These are phyloP conservation scores for Germaria angustata DNA, from an alignment of 2,888 invertebrate genomes.

Conservation along the genomic window DNA sequence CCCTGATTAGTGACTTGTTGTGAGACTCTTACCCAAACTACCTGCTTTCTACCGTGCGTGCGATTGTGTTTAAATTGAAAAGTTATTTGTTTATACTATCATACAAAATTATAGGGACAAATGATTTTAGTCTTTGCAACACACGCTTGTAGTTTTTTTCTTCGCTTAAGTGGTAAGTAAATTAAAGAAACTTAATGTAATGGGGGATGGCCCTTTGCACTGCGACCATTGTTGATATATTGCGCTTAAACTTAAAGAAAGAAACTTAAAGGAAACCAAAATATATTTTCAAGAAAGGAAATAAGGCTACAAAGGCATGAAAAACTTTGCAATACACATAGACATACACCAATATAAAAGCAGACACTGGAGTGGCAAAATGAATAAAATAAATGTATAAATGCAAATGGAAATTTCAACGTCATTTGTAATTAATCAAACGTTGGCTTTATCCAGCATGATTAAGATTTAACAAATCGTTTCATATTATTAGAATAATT, in stretches of 20 bases:
- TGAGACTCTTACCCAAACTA: too few species aligned
- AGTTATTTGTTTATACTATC: too few species aligned
- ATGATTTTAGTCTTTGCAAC: neutral
- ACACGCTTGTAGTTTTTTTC: neutral
- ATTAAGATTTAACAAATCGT: conserved; percentile 75
- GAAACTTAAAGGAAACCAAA: conserved; percentile 39
- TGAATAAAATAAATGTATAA: neutral
- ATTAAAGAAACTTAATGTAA: conserved; percentile 30
- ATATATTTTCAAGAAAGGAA: conserved; percentile 9
- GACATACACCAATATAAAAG: neutral
- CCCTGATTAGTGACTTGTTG: too few species aligned
- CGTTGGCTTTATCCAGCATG: conserved; percentile 65
- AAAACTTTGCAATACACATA: neutral
- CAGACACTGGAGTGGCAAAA: neutral
- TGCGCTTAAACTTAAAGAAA: too few species aligned
- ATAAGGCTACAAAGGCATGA: neutral
- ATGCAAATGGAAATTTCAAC: conserved; percentile 49
- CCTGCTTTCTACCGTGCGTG: too few species aligned
- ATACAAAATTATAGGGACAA: neutral
- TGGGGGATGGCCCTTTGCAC: too few species aligned
- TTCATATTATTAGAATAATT: conserved; percentile 78
- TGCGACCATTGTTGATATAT: too few species aligned
- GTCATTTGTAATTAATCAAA: conserved; percentile 68
- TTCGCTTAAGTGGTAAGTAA: conserved; percentile 29
- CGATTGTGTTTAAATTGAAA: too few species aligned